These are phyloP conservation scores for Dioctria rufipes DNA, from an alignment of 2,888 invertebrate species.

Conservation along the genomic window DNA sequence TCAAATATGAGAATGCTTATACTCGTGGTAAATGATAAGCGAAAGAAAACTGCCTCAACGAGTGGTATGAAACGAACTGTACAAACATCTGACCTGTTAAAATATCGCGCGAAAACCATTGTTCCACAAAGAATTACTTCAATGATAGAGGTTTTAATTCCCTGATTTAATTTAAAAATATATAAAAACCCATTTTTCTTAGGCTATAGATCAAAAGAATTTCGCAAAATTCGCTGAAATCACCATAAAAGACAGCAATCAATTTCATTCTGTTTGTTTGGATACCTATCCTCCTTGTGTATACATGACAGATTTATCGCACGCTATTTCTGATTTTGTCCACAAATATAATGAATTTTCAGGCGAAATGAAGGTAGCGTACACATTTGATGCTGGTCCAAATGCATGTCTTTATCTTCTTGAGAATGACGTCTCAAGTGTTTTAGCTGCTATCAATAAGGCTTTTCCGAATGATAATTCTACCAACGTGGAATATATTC, in stretches of 20 bases:
- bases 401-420: constrained; percentile 93
- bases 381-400: constrained; percentile 99
- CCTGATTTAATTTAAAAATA: constrained; percentile 2
- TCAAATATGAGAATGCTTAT: constrained; percentile 91
- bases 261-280: constrained; percentile 93
- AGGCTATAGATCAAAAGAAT: constrained; percentile 76
- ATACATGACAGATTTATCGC: constrained; percentile 93
- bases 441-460: constrained; percentile 79
- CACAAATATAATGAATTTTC: constrained; percentile 85
- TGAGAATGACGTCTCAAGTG: constrained; percentile 80
- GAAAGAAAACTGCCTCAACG: constrained; percentile 90
- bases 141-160: constrained; percentile 70
- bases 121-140: constrained; percentile 81
- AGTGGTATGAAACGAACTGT: constrained; percentile 88
- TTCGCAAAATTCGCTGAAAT: constrained; percentile 91
- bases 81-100: constrained; percentile 86
- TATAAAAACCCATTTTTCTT: neutral
- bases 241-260: constrained; percentile 98
- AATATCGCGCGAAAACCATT: constrained; percentile 79
- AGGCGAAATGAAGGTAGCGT: constrained; percentile 84
- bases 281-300: constrained; percentile 95
- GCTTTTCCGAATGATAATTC: constrained; percentile 78
- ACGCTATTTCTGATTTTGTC: constrained; percentile 83
- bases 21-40: constrained; percentile 86
- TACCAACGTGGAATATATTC: constrained; percentile 72